These are phyloP conservation scores for Drosophila pegasa DNA, from an alignment of 2,888 invertebrate genomes.

Conservation along the genomic window DNA sequence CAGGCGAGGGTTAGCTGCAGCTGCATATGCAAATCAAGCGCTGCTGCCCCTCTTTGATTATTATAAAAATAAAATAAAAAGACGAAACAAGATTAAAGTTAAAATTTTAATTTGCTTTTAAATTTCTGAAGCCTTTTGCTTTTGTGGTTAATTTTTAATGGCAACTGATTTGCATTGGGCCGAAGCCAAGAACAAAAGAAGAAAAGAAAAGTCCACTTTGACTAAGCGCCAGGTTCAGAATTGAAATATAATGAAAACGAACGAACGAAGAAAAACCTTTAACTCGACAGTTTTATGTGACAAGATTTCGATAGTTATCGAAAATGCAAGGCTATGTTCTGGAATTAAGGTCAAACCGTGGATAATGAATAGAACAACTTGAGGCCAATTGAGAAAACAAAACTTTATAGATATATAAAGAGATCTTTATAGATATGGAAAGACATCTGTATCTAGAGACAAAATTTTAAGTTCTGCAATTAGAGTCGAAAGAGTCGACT, in stretches of 20 bases:
- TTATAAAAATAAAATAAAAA: slow-evolving; percentile 33
- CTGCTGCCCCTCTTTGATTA: slow-evolving; percentile 39
- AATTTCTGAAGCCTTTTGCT: slow-evolving; percentile 30
- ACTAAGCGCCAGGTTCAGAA: slow-evolving; percentile 35
- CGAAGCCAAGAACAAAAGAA: slow-evolving; percentile 11
- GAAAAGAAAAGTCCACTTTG: slow-evolving; percentile 11
- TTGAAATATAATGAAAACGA: too few relatives aligned
- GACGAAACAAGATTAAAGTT: slow-evolving; percentile 14
- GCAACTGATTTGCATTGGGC: slow-evolving; percentile 33
- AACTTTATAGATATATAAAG: background rate
- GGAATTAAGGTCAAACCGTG: slow-evolving; percentile 36
- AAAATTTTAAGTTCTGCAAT: too few relatives aligned
- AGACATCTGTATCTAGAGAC: slow-evolving; percentile 6
- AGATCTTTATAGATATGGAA: background rate
- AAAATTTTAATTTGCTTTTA: slow-evolving; percentile 48
- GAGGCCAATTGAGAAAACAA: background rate
- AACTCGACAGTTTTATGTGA: slow-evolving; percentile 41
- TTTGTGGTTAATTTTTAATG: slow-evolving; percentile 41
- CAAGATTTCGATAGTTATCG: slow-evolving; percentile 30
- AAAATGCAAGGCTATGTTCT: slow-evolving; percentile 28
- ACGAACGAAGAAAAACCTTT: slow-evolving; percentile 2
- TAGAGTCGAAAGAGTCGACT: too few relatives aligned
- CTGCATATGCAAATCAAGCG: slow-evolving; percentile 61
- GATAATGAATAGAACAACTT: slow-evolving; percentile 17
- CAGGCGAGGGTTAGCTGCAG: slow-evolving; percentile 20